Evolutionary conservation across 2,888 invertebrate genomes (phyloP).

Genomic region (Bruchidius siliquastri): DNA sequence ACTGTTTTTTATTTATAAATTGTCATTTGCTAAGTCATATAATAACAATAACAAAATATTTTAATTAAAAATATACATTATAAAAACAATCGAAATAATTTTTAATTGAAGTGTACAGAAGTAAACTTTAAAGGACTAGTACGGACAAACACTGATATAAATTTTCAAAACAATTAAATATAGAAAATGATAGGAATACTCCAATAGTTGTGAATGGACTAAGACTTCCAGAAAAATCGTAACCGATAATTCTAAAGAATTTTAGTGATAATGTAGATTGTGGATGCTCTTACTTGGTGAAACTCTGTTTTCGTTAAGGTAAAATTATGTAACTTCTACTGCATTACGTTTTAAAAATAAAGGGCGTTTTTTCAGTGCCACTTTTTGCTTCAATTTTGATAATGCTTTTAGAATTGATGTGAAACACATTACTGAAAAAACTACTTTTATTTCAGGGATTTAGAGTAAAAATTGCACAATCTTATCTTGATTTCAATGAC

Average conservation of each 20-base stretch:
- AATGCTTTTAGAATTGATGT: too few relatives aligned
- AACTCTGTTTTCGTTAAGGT: too few relatives aligned
- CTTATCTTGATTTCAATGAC: too few relatives aligned
- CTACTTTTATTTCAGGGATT: too few relatives aligned
- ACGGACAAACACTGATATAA: neutral
- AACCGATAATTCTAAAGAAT: neutral
- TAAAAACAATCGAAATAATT: neutral
- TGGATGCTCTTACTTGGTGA: too few relatives aligned
- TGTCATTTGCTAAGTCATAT: neutral
- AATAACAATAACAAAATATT: neutral
- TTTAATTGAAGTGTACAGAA: neutral
- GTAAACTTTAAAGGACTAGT: neutral
- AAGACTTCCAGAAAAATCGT: neutral
- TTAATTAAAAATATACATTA: neutral
- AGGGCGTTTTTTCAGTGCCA: too few relatives aligned
- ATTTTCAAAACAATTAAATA: neutral
- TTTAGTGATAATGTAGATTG: too few relatives aligned
- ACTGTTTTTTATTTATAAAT: neutral
- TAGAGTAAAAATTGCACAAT: too few relatives aligned
- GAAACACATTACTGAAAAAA: too few relatives aligned
- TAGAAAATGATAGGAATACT: neutral
- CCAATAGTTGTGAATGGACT: neutral
- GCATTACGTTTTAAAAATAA: too few relatives aligned
- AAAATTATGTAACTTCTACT: too few relatives aligned
- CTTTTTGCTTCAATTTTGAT: too few relatives aligned